phyloP scores from a whole-genome alignment of 2,113 vertebrate species.

The Coreoperca whiteheadi region DNA sequence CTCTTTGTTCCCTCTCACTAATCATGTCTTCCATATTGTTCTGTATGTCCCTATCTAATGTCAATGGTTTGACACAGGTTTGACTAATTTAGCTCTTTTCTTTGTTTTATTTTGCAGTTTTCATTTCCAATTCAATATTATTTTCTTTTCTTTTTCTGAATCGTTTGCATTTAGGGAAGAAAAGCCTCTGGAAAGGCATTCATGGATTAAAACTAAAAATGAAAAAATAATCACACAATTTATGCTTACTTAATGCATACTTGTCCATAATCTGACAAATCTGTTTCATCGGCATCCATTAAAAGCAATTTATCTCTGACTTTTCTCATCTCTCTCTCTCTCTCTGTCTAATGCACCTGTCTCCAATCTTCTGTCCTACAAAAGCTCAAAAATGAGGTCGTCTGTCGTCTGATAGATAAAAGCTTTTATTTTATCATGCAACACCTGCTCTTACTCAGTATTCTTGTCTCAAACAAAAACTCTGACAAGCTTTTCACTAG shows the following conservation, averaged over 20 bases:
- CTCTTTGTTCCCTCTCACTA: not conserved
- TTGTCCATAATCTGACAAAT: conserved; percentile 18
- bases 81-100: not conserved
- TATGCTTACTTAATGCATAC: not conserved
- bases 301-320: not conserved
- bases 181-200: not conserved
- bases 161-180: conserved; percentile 5
- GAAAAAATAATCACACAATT: too few species aligned
- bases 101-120: not conserved
- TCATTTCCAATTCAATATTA: not conserved
- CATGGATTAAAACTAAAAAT: not conserved
- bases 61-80: conserved; percentile 6
- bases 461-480: too few species aligned
- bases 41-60: not conserved
- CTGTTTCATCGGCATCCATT: not conserved
- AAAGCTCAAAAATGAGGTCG: conserved; percentile 1
- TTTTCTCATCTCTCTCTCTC: not conserved
- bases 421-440: conserved; percentile 12
- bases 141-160: not conserved
- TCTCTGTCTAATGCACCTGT: conserved; percentile 18
- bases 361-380: conserved; percentile 6
- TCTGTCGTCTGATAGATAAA: conserved; percentile 20
- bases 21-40: conserved; percentile 6
- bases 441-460: too few species aligned
- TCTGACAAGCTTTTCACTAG: too few species aligned